Percentiles rank a stretch among this genome's conserved stretches.
Conservation (phyloP, 2,113 vertebrate species). For the Actenoides lindsayi region DNA sequence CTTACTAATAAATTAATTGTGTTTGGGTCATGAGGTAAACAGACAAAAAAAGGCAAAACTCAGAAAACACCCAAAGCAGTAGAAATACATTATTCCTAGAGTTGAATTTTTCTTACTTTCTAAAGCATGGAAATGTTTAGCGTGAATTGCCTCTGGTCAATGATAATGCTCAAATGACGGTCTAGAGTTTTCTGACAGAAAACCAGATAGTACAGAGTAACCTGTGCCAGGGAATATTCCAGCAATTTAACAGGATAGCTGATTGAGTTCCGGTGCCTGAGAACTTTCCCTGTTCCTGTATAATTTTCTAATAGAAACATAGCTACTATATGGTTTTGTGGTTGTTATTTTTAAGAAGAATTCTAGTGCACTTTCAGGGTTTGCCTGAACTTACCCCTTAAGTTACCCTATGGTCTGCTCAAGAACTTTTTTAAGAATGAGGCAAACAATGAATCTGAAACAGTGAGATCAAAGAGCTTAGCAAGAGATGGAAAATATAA, state of each 20-base stretch:
- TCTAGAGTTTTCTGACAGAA: not conserved
- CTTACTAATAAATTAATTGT: not conserved
- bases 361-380: not conserved
- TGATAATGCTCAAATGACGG: not conserved
- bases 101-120: not conserved
- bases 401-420: not conserved
- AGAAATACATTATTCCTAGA: not conserved
- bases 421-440: not conserved
- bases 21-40: not conserved
- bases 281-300: not conserved
- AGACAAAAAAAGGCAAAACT: not conserved
- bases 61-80: fast-evolving
- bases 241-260: not conserved
- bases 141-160: not conserved
- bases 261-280: not conserved
- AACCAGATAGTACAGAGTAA: not conserved
- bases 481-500: not conserved
- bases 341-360: not conserved
- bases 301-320: not conserved
- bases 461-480: not conserved
- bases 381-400: not conserved
- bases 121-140: not conserved
- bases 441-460: not conserved
- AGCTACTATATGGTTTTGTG: not conserved
- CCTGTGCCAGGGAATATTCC: not conserved